Evolutionary conservation across 2,888 invertebrate species (phyloP), one percentile per base, ranked within the genome.

Genomic region (Sicus ferrugineus): DNA sequence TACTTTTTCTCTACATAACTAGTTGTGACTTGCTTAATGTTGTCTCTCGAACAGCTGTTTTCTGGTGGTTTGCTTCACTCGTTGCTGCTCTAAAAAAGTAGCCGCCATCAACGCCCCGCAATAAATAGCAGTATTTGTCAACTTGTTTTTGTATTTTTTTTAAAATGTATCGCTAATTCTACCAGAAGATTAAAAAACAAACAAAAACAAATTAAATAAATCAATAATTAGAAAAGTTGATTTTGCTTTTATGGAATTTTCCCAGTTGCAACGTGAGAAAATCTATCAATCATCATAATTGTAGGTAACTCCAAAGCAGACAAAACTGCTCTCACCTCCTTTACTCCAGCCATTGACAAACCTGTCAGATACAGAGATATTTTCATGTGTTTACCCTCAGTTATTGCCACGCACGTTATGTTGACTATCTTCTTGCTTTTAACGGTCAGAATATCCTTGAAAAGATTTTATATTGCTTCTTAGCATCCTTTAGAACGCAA

Each of bases 11-110:
- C 28, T 28, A 30, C 30, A 30, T 30, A n/a, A n/a, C n/a, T n/a
- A 56, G 30, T 56, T 56, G 28, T 56, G 14, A 19, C n/a, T 30
- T 56, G 56, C 56, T 56, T 30, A 28, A 14, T 54, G 52, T 26
- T 16, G 56, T 19, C 23, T n/a, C 56, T 28, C 34, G n/a, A 61
- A 61, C 61, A 61, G 61, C 61, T 61, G 61, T 61, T 59, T 46
- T 1, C 21, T 34, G 9, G 28, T 23, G n/a, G 16, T 38, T n/a
- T 26, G 42, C 61, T 26, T 19, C 61, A n/a, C n/a, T n/a, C n/a
- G 42, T 42, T 42, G 42, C 14, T 42, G 42, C 42, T 28, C 26
- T 46, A 61, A 42, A 61, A 58, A 58, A n/a, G n/a, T n/a, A n/a
- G 14, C 26, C 14, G 42, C 23, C 23, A 61, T 42, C n/a, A 26